Evolutionary conservation across 1,140 invertebrate species (phyloP).

Genomic region (Hypsibius dujardini): DNA sequence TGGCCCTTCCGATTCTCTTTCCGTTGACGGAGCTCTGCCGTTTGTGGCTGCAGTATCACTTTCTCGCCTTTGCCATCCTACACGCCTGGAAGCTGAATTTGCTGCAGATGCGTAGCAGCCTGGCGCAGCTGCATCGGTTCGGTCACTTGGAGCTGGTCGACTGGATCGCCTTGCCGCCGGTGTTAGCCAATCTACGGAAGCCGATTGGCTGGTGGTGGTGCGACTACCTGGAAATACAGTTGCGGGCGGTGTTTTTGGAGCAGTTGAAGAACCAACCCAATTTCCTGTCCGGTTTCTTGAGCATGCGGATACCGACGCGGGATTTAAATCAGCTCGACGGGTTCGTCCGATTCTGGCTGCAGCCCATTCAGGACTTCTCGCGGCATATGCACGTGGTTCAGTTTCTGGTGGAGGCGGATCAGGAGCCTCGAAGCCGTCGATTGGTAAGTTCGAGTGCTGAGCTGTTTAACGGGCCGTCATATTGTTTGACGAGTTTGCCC

Average conservation of each 20-base stretch:
- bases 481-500: too few relatives aligned
- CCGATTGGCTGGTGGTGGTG: not conserved
- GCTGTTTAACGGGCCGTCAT: too few relatives aligned
- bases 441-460: not conserved
- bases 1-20: not conserved
- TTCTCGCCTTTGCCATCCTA: not conserved
- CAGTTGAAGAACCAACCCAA: not conserved
- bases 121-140: not conserved
- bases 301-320: not conserved
- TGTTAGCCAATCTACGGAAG: not conserved
- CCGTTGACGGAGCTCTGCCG: not conserved
- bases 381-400: not conserved
- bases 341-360: not conserved
- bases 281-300: not conserved
- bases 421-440: not conserved
- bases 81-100: slow-evolving; percentile 4
- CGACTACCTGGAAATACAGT: slow-evolving; percentile 9
- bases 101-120: not conserved
- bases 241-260: not conserved
- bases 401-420: not conserved
- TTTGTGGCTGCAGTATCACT: not conserved
- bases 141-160: not conserved
- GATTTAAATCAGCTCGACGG: not conserved
- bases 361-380: not conserved
- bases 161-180: not conserved